Conservation (phyloP, 2,113 vertebrate genomes). For the human region GRCh38 chr1:240659001-240659500, state of each 20-base stretch:
- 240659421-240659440: background rate
- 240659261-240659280: background rate
- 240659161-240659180: background rate
- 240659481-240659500: background rate
- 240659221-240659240: background rate
- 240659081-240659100: background rate
- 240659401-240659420: no score
- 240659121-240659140: background rate
- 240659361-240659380: background rate
- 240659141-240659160: background rate
- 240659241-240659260: background rate
- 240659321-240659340: background rate
- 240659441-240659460: accelerated
- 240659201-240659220: background rate
- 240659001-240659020: no score
- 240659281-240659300: background rate
- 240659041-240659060: background rate
- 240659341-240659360: background rate
- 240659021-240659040: no score
- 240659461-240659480: background rate
- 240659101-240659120: background rate
- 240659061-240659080: background rate
- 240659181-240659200: background rate
- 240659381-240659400: background rate
- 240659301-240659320: background rate